Percentiles rank a stretch among this genome's conserved stretches.
phyloP scores from a whole-genome alignment of 2,888 invertebrate genomes.

The Aradus depressus region DNA sequence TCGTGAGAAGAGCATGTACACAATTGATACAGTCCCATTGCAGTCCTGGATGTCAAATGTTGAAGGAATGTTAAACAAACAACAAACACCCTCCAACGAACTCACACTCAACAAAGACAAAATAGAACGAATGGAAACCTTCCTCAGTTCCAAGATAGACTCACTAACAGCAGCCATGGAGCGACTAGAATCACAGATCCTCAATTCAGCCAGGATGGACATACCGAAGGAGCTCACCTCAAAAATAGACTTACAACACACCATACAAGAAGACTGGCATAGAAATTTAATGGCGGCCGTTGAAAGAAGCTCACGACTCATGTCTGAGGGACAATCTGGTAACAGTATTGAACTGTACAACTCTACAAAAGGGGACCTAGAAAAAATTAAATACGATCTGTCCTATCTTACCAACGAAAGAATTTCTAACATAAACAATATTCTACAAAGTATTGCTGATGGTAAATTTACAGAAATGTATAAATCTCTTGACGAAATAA shows the following conservation, averaged over 20 bases:
- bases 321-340: background rate
- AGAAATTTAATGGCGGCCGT: slow-evolving; percentile 1
- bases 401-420: slow-evolving; percentile 4
- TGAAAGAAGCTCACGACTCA: background rate
- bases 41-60: slow-evolving; percentile 39
- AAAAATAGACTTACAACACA: slow-evolving; percentile 27
- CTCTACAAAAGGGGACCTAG: slow-evolving; percentile 4
- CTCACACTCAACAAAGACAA: slow-evolving; percentile 8
- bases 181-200: slow-evolving; percentile 22
- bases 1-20: slow-evolving; percentile 27
- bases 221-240: slow-evolving; percentile 31
- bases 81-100: slow-evolving; percentile 2
- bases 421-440: slow-evolving; percentile 7
- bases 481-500: slow-evolving; percentile 2
- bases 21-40: slow-evolving; percentile 34
- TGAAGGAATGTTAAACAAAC: slow-evolving; percentile 37
- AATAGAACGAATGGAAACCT: slow-evolving; percentile 26
- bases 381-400: slow-evolving; percentile 2
- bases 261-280: slow-evolving; percentile 24
- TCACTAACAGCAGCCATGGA: slow-evolving; percentile 22
- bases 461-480: background rate
- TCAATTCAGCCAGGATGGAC: slow-evolving; percentile 1
- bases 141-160: slow-evolving; percentile 25
- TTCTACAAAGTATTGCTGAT: no score
- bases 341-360: background rate